These are phyloP conservation scores for Calameuta filiformis DNA, from an alignment of 2,888 invertebrate genomes.

Conservation along the genomic window DNA sequence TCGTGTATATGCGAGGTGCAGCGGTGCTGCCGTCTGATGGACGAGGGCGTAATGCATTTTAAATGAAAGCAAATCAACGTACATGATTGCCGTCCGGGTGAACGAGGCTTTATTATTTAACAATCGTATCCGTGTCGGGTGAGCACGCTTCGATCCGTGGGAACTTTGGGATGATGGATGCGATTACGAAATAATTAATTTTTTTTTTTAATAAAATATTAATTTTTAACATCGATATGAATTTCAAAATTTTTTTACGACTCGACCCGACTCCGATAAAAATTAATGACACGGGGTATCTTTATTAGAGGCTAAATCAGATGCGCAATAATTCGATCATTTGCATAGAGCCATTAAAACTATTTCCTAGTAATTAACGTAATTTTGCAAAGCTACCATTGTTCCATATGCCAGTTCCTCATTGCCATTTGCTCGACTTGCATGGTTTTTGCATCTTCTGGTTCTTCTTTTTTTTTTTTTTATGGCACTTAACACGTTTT, in stretches of 20 bases:
- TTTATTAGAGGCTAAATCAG: neutral
- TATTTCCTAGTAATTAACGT: neutral
- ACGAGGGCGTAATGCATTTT: constrained; percentile 7
- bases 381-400: neutral
- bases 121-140: neutral
- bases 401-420: neutral
- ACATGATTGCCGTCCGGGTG: neutral
- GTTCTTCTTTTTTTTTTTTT: neutral
- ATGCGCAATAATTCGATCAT: neutral
- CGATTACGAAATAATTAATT: neutral
- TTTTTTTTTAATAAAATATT: neutral
- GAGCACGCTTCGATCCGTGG: neutral
- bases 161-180: neutral
- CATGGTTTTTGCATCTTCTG: neutral
- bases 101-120: neutral
- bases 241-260: neutral
- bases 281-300: neutral
- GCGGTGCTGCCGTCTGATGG: constrained; percentile 21
- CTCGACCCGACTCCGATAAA: neutral
- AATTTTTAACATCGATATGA: too few relatives aligned
- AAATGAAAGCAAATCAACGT: neutral
- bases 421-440: neutral
- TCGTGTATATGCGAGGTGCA: constrained; percentile 10
- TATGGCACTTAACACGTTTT: constrained; percentile 4
- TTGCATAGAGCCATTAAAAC: neutral